Percentiles rank a stretch among this genome's conserved stretches.
Conservation (phyloP, 1,140 invertebrate species). For the Pentalonia nigronervosa region DNA sequence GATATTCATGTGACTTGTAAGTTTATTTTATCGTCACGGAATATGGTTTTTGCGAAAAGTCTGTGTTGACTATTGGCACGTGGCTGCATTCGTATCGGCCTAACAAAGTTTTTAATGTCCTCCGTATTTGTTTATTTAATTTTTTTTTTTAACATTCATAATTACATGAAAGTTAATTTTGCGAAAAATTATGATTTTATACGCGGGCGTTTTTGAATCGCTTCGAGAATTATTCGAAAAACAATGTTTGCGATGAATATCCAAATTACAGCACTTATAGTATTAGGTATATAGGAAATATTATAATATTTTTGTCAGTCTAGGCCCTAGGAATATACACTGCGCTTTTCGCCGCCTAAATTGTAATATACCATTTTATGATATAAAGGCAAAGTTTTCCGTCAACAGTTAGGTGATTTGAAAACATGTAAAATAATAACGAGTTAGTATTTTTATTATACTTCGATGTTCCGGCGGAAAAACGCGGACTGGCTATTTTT, state of each 20-base stretch:
- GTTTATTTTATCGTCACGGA: neutral
- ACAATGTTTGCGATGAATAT: neutral
- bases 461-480: too few species aligned
- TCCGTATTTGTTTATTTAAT: neutral
- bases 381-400: too few species aligned
- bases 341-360: too few species aligned
- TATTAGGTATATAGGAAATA: neutral
- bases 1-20: neutral
- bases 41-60: neutral
- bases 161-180: neutral
- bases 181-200: neutral
- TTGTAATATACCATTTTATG: too few species aligned
- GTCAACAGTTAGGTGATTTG: too few species aligned
- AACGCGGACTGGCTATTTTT: too few species aligned
- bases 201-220: neutral
- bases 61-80: neutral
- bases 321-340: too few species aligned
- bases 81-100: neutral
- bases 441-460: too few species aligned
- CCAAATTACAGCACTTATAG: too few species aligned
- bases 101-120: neutral
- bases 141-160: neutral
- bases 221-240: neutral
- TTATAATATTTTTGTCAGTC: too few species aligned
- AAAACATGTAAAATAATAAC: too few species aligned